Evolutionary conservation across 2,888 invertebrate species (phyloP), one percentile per base, ranked within the genome.

Genomic region (Taphrorychus bicolor): DNA sequence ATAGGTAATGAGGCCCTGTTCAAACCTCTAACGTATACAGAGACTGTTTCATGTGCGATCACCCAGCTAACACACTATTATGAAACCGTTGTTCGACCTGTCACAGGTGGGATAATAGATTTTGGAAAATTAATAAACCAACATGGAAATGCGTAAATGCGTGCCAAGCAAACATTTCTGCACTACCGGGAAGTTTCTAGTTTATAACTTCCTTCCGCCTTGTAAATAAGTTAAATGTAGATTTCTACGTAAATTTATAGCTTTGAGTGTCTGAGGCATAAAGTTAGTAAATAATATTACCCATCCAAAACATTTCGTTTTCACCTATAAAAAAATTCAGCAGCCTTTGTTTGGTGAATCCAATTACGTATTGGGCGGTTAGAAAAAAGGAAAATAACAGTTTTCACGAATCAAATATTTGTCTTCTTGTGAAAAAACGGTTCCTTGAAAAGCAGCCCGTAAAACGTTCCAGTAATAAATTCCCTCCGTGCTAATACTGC

Each of bases 61-160:
- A 22, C 51, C 11, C 51, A 60, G 57, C 60, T 58, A 59, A 59
- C 58, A 62, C 62, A 59, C 62, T 45, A 58, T 67, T 62, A 62
- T 23, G 45, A 32, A 59, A 24, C 22, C 54, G 68, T 67, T 67
- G 52, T 62, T 53, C 59, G 32, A 59, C 53, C 59, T 68, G 68
- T 68, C 68, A 63, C 58, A 58, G 51, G 49, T 52, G n/a, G 41
- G 59, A 68, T 68, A 68, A 68, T 68, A 68, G 63, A 68, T 63
- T 63, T 63, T 48, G 48, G 59, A 59, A 68, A 68, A 68, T 68
- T 68, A 68, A 59, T 68, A 68, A 54, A 56, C 54, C 52, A 16
- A 16, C 14, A 5, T 32, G 49, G 52, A 68, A 68, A 63, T 68
- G 62, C 62, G 67, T 67, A 51, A 67, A 67, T 62, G 67, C 67